Evolutionary conservation across 2,113 vertebrate species (phyloP).

Genomic region (Jacana jacana): DNA sequence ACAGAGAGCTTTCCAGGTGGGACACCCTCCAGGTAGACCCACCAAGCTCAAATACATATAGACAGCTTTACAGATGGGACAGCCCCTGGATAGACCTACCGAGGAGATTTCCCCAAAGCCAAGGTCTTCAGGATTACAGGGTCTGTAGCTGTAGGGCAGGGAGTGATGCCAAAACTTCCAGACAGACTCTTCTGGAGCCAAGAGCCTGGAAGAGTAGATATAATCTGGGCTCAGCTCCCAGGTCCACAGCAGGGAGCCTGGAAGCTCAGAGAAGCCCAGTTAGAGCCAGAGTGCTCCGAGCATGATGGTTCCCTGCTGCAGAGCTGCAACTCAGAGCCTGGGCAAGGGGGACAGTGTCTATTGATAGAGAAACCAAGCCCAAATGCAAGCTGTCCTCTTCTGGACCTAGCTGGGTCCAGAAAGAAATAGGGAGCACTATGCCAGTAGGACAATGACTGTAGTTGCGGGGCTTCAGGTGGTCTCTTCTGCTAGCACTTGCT

Average conservation of each 20-base stretch:
- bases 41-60: background rate
- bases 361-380: background rate
- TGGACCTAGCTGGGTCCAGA: background rate
- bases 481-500: background rate
- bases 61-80: background rate
- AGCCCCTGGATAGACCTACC: conserved; percentile 36
- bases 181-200: conserved; percentile 58
- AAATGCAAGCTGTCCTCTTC: background rate
- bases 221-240: conserved; percentile 62
- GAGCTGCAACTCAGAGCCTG: background rate
- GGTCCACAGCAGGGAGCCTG: conserved; percentile 53
- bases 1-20: background rate
- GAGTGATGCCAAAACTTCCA: conserved; percentile 52
- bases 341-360: background rate
- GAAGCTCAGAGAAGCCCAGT: background rate
- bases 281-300: background rate
- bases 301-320: background rate
- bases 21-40: background rate
- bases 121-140: conserved; percentile 23
- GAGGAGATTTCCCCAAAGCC: conserved; percentile 43
- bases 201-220: conserved; percentile 56
- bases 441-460: background rate
- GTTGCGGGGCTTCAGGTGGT: background rate
- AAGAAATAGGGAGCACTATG: background rate
- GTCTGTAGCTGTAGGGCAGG: conserved; percentile 12